These are phyloP conservation scores for Pinna nobilis DNA, from an alignment of 1,140 invertebrate genomes.

Conservation along the genomic window DNA sequence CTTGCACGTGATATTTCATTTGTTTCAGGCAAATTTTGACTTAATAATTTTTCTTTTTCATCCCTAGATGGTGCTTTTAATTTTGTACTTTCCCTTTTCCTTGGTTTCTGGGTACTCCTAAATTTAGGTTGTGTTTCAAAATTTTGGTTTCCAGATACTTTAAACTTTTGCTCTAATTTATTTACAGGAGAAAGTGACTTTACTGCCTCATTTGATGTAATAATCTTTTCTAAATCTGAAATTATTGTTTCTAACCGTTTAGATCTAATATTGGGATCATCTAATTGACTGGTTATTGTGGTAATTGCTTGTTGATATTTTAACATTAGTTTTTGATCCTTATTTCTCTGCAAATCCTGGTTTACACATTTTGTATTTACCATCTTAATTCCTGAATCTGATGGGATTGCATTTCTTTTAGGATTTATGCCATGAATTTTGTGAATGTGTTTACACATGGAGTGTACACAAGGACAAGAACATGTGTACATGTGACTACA, in stretches of 20 bases:
- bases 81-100: no score
- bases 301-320: background rate
- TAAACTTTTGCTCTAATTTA: no score
- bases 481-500: slow-evolving; percentile 10
- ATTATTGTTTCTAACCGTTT: background rate
- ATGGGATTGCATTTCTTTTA: background rate
- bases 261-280: background rate
- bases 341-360: background rate
- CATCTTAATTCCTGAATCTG: background rate
- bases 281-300: background rate
- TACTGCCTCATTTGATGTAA: background rate
- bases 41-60: no score
- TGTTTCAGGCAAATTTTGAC: no score
- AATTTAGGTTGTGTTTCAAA: no score
- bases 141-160: no score
- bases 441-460: slow-evolving; percentile 16
- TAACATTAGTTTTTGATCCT: background rate
- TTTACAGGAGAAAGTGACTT: no score
- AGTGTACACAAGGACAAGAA: background rate
- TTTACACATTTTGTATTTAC: background rate
- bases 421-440: background rate
- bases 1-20: no score
- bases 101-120: no score
- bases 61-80: no score
- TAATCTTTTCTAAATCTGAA: background rate